These are phyloP conservation scores for Crenichthys baileyi DNA, from an alignment of 2,797 vertebrate genomes.

Conservation along the genomic window DNA sequence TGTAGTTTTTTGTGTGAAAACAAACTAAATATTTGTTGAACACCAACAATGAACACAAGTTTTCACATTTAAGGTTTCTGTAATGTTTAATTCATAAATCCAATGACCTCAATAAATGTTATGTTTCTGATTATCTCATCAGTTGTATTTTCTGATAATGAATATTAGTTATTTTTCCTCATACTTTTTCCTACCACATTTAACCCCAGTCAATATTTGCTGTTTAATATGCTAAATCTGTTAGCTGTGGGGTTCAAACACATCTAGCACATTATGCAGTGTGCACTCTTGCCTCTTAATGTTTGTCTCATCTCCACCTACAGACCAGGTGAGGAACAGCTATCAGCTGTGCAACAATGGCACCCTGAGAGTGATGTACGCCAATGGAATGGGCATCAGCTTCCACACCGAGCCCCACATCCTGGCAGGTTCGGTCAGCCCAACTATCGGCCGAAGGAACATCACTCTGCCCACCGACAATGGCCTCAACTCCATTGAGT, in stretches of 20 bases:
- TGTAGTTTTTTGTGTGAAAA: not conserved
- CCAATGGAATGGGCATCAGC: constrained; percentile 98
- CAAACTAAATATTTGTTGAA: not conserved
- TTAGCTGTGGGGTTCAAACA: not conserved
- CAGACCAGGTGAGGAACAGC: constrained; percentile 99
- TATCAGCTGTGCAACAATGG: constrained; percentile 99
- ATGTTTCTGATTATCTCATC: not conserved
- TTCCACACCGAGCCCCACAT: constrained; percentile 99
- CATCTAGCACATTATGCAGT: not conserved
- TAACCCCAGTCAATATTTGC: not conserved
- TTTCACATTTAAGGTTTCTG: not conserved
- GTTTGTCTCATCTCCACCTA: constrained; percentile 51
- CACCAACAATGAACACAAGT: not conserved
- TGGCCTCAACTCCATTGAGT: constrained; percentile 98
- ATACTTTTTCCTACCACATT: not conserved
- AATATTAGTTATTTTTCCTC: not conserved
- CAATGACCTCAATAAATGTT: not conserved
- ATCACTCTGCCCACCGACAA: constrained; percentile 98
- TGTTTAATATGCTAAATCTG: not conserved
- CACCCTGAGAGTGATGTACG: constrained; percentile 97
- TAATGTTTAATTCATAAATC: not conserved
- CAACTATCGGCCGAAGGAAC: constrained; percentile 97
- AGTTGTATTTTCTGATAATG: not conserved
- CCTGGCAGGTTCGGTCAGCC: constrained; percentile 95
- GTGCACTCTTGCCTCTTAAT: not conserved